Base-by-base conservation (phyloP, 1,140 invertebrate species). In the Drosophila mojavensis region DNA sequence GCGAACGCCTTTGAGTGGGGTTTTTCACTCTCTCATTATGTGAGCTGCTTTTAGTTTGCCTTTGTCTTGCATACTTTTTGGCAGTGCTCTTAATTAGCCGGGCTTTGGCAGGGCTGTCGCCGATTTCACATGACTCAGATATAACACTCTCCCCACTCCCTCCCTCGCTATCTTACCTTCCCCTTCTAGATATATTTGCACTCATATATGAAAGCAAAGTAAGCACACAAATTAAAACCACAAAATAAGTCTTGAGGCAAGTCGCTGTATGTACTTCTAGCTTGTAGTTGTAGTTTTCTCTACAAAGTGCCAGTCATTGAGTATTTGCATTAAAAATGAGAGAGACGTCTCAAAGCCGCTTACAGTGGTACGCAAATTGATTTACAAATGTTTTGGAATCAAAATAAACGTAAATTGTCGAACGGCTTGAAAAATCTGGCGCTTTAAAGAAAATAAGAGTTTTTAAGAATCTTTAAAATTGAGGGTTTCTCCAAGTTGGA, bases 291-390 rank as follows among this genome's bases (percentile, higher is more conserved):
- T 83, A 79, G 83, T 89, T 83, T 74, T 69, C 71, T 58, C 66
- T 20, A 55, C 51, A 69, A 74, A 69, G 65, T 58, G 66, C 65
- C 69, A 59, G 71, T 73, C 72, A 77, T 71, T 77, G 68, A 69
- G 68, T 83, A 89, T 88, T 83, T 89, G 84, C 83, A 88, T 88
- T 88, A 84, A 88, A 88, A 88, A 88, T 88, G 88, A 78, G 71
- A 75, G 71, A 74, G 74, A 71, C 54, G 84, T 84, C 84, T 84
- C 61, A 83, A 83, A 88, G 82, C 83, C 76, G 85, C 73, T 79
- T 74, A 88, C 83, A 70, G 84, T 86, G 83, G 83, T 26, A 56
- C 45, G 4, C 13, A 63, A 39, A 81, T 50, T 58, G 48, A 41
- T 68, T 45, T 17, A 7, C 60, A 68, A 51, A 59, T 66, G n/a